Percentiles rank a stretch among this genome's conserved stretches.
Evolutionary conservation across 2,888 invertebrate genomes (phyloP).

Genomic region (Pyrocoelia pectoralis): DNA sequence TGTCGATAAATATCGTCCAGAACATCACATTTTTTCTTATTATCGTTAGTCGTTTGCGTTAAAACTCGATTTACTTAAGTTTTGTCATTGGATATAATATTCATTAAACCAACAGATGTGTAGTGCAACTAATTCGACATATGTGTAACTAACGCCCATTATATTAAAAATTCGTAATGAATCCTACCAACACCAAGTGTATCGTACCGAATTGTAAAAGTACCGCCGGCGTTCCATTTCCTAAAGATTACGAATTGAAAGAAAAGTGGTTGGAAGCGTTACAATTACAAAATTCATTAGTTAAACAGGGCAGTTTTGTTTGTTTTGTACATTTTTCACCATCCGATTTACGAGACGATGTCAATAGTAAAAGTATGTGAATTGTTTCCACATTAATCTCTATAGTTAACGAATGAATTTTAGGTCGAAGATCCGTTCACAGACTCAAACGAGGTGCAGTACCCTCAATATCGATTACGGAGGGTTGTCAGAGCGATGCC

Average conservation of each 20-base stretch:
- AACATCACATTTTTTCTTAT: too few relatives aligned
- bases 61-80: too few relatives aligned
- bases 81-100: conserved; percentile 43
- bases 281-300: conserved; percentile 39
- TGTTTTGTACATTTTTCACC: conserved; percentile 51
- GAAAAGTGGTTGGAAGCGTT: conserved; percentile 48
- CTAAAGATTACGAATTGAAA: conserved; percentile 45
- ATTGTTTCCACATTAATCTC: neutral
- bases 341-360: conserved; percentile 18
- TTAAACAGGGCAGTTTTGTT: conserved; percentile 44
- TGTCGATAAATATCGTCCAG: too few relatives aligned
- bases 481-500: neutral
- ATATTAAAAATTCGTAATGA: conserved; percentile 28
- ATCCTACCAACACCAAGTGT: conserved; percentile 43
- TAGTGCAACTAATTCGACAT: conserved; percentile 11
- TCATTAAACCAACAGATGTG: conserved; percentile 29
- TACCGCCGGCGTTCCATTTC: conserved; percentile 49
- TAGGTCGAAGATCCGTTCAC: conserved; percentile 5
- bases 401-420: neutral
- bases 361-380: conserved; percentile 2
- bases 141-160: conserved; percentile 18
- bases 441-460: conserved; percentile 14
- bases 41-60: too few relatives aligned
- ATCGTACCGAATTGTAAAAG: conserved; percentile 52
- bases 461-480: neutral